Percentiles rank a stretch among this genome's conserved stretches.
Conservation (phyloP, 1,140 invertebrate species). For the Zaprionus africanus region DNA sequence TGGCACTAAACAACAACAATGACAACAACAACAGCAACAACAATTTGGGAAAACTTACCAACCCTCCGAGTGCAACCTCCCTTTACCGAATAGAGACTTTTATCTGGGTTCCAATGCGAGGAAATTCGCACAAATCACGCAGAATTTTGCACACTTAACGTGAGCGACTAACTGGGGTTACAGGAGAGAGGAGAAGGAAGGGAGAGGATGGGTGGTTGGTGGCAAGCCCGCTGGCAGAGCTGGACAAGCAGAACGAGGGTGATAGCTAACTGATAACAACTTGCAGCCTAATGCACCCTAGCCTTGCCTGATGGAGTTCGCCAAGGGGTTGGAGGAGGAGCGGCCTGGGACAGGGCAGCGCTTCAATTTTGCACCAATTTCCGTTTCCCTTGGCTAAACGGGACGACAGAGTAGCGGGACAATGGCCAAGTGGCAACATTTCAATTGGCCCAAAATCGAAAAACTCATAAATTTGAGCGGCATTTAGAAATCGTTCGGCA, state of each 20-base stretch:
- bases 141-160: slow-evolving; percentile 79
- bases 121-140: slow-evolving; percentile 81
- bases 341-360: slow-evolving; percentile 7
- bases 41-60: slow-evolving; percentile 51
- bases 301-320: slow-evolving; percentile 43
- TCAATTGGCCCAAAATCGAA: slow-evolving; percentile 70
- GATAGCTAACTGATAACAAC: slow-evolving; percentile 66
- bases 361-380: slow-evolving; percentile 72
- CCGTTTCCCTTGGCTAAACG: slow-evolving; percentile 53
- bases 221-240: neutral
- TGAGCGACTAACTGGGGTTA: slow-evolving; percentile 60
- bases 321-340: neutral
- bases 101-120: slow-evolving; percentile 56
- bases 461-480: slow-evolving; percentile 75
- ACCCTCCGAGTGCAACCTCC: slow-evolving; percentile 17
- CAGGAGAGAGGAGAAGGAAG: neutral
- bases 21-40: slow-evolving; percentile 12
- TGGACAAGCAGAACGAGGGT: slow-evolving; percentile 43
- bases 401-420: slow-evolving; percentile 15
- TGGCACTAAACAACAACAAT: slow-evolving; percentile 70
- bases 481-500: slow-evolving; percentile 68
- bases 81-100: slow-evolving; percentile 32
- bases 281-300: slow-evolving; percentile 75
- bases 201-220: slow-evolving; percentile 1
- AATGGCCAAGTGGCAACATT: slow-evolving; percentile 72